Base-by-base conservation (phyloP, 2,888 invertebrate genomes). In the Drosophila meridiana region DNA sequence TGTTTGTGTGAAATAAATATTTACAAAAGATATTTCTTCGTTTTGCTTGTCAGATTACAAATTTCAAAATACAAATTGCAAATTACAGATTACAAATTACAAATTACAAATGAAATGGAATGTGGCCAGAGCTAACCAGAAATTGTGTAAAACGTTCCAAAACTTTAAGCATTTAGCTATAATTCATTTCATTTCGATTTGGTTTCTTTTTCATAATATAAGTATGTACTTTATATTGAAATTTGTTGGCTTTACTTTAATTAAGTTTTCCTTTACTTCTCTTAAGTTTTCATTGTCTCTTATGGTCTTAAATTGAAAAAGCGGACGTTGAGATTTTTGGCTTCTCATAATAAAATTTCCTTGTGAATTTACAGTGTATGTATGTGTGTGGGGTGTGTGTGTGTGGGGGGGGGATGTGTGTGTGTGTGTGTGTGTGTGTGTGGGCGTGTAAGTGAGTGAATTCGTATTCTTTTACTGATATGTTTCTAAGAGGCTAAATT, bases 401-500 rank as follows among this genome's bases (percentile, higher is more conserved):
- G 45, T 70, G 47, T 59, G 28, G 53, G 58, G 53, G 34, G 20
- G 20, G 20, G 20, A 20, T 20, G 20, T 20, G 20, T 66, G 58
- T 43, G 48, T 42, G 55, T 75, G 50, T 45, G 30, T 58, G 63
- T 43, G 58, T 47, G 52, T 69, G 28, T 52, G 57, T 28, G 40
- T 32, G 56, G 6, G 11, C 13, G 57, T 9, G 30, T 42, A 30
- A n/a, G 56, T 32, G 55, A 63, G 69, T 80, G 69, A 83, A 55
- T 63, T 85, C 69, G 71, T 86, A 79, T 75, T 86, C 64, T 66
- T 86, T 84, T 86, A 80, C 87, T 92, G 92, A 92, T 92, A 92
- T 92, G 92, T 92, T 91, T 93, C 92, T 92, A 92, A 92, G 91
- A 92, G 92, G 91, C 93, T 92, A 92, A 26, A 88, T 81, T 90